Conservation (phyloP, 1,140 invertebrate genomes). For the Trachelipus rathkii region DNA sequence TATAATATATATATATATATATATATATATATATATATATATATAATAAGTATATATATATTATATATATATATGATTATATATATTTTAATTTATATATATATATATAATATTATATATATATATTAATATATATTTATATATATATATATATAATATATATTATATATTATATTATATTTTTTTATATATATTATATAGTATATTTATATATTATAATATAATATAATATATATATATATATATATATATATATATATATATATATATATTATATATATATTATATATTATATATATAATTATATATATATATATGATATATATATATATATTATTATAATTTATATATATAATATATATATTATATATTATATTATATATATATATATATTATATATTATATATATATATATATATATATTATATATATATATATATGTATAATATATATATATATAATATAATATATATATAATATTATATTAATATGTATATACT, state of each 20-base stretch:
- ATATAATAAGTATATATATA: neutral
- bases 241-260: slow-evolving; percentile 15
- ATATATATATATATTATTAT: neutral
- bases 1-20: too few species aligned
- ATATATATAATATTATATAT: too few species aligned
- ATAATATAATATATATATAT: slow-evolving; percentile 5
- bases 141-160: too few species aligned
- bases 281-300: neutral
- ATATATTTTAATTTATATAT: too few species aligned
- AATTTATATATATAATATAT: neutral
- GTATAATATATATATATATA: slow-evolving; percentile 12
- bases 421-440: slow-evolving; percentile 15
- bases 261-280: neutral
- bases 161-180: slow-evolving; percentile 15
- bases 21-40: neutral
- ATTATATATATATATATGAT: too few species aligned
- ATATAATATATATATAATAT: too few species aligned
- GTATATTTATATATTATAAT: neutral
- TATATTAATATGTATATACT: too few species aligned
- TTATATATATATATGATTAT: too few species aligned
- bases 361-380: too few species aligned
- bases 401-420: slow-evolving; percentile 15
- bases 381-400: slow-evolving; percentile 15
- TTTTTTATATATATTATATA: neutral
- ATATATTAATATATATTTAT: too few species aligned